Conservation (phyloP, 2,113 vertebrate species). For the Dromaius novaehollandiae region DNA sequence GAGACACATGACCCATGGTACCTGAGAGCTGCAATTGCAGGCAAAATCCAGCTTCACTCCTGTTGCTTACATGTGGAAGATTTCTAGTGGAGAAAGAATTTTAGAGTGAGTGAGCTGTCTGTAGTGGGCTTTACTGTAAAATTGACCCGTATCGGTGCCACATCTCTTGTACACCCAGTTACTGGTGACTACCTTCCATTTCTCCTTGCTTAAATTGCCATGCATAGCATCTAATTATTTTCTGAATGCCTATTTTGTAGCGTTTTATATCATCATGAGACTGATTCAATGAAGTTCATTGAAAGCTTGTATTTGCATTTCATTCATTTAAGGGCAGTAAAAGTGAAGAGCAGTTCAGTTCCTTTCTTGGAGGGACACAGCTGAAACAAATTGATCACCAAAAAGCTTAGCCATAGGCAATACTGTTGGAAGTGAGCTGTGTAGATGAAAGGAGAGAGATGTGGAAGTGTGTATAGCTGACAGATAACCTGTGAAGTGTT, state of each 20-base stretch:
- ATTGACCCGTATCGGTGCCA: neutral
- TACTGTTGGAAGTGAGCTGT: neutral
- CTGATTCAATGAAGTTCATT: neutral
- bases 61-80: neutral
- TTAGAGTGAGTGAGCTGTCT: neutral
- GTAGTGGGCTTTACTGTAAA: neutral
- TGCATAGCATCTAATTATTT: neutral
- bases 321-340: neutral
- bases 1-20: neutral
- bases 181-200: neutral
- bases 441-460: neutral
- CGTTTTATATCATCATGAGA: neutral
- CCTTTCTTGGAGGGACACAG: neutral
- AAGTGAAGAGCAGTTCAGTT: neutral
- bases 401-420: neutral
- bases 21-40: neutral
- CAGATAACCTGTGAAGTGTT: neutral
- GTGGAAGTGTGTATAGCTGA: neutral
- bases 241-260: neutral
- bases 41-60: neutral
- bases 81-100: neutral
- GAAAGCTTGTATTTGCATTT: neutral
- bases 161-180: neutral
- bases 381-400: neutral
- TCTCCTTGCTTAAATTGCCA: neutral